Evolutionary conservation across 2,113 vertebrate genomes (phyloP), one percentile per base, ranked within the genome.

Genomic region (Cyrtonyx montezumae): DNA sequence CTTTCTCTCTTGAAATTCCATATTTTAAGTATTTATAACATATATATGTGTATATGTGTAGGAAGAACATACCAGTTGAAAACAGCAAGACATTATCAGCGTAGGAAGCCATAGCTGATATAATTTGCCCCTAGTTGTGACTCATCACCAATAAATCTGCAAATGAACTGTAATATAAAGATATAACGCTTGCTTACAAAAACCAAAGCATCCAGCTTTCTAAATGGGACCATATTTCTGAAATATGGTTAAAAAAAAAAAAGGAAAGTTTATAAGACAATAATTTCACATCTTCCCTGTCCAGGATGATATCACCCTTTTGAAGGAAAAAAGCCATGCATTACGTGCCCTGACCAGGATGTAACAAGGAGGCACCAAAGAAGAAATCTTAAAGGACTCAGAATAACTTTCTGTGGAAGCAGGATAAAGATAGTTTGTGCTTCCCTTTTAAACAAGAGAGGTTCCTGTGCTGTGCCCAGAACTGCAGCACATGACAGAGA

Each of bases 121-220:
- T 91, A 14, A 28, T 77, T 83, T 74, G 11, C 89, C 78, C 82
- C 18, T 45, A 70, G 56, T 67, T 96, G 63, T 79, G 71, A 88
- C 79, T 55, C 76, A 85, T 79, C 76, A 77, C 32, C 32, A 43
- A 59, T 80, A 77, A 61, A 46, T 90, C 82, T 94, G 84, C 70
- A 84, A 89, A 89, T 79, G n/a, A 91, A 58, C 10, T 67, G 55
- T 89, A 92, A 87, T 92, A 77, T 40, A 77, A 95, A 95, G 68
- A 87, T 91, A 77, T 36, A 77, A 95, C 94, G 68, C 77, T 66
- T 28, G 36, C 53, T 78, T 89, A 69, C 48, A 90, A 87, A 75
- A 61, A 8, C 1, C 37, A 65, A 88, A 90, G 46, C 37, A 43
- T 70, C 28, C 51, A 93, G 51, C 59, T 79, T 66, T 36, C 68